Evolutionary conservation across 2,888 invertebrate genomes (phyloP).

Genomic region (Craniophora ligustri): DNA sequence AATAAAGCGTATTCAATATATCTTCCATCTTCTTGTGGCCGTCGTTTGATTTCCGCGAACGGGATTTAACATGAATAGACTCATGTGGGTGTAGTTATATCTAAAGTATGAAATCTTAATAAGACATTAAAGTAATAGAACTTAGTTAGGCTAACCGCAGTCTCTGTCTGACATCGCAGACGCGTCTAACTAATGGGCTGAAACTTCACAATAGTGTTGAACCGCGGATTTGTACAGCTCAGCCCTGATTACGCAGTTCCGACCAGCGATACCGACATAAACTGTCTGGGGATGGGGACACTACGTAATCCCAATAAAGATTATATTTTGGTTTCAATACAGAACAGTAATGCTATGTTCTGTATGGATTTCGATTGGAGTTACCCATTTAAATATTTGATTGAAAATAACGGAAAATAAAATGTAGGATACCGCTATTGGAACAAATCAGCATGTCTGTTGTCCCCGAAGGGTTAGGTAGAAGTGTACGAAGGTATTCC

Average conservation of each 20-base stretch:
- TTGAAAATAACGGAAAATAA: too few species aligned
- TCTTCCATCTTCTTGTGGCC: too few species aligned
- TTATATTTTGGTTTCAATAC: too few species aligned
- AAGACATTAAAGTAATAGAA: not conserved
- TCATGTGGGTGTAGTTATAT: not conserved
- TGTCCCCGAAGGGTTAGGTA: too few species aligned
- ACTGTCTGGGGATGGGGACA: conserved; percentile 11
- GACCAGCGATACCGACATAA: conserved; percentile 19
- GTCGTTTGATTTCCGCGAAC: not conserved
- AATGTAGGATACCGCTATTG: too few species aligned
- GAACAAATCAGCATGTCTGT: too few species aligned
- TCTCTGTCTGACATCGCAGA: conserved; percentile 8
- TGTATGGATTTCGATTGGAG: too few species aligned
- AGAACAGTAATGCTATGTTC: too few species aligned
- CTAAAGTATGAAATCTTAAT: not conserved
- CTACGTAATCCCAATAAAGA: too few species aligned
- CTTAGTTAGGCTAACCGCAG: not conserved
- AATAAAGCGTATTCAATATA: too few species aligned
- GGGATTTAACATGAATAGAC: not conserved
- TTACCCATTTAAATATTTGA: too few species aligned
- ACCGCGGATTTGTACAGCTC: conserved; percentile 10
- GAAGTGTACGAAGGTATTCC: too few species aligned
- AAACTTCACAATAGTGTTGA: conserved; percentile 41
- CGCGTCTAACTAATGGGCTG: conserved; percentile 36
- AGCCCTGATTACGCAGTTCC: conserved; percentile 18